These are phyloP conservation scores for Oreochromis aureus DNA, from an alignment of 2,113 vertebrate genomes.

Conservation along the genomic window DNA sequence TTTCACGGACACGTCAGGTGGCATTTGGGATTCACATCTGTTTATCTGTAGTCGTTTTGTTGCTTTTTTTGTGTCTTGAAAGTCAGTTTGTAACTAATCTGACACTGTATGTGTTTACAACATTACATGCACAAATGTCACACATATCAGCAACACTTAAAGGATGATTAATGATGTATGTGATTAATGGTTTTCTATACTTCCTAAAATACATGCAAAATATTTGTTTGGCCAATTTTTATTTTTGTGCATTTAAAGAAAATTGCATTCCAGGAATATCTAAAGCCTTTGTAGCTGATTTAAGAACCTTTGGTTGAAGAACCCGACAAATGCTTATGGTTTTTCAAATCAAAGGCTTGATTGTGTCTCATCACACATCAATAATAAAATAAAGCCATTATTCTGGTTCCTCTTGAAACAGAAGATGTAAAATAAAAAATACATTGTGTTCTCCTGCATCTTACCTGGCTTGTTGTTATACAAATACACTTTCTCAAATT, in stretches of 20 bases:
- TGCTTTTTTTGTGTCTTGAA: not conserved
- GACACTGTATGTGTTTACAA: not conserved
- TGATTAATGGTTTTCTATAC: not conserved
- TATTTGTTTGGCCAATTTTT: not conserved
- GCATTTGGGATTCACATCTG: not conserved
- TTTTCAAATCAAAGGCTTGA: not conserved
- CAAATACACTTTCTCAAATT: not conserved
- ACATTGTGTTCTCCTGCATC: not conserved
- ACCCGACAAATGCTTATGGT: accelerated
- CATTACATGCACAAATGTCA: not conserved
- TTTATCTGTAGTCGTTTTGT: not conserved
- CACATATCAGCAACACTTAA: not conserved
- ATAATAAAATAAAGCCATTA: not conserved
- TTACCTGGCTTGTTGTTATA: not conserved
- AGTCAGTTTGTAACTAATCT: not conserved
- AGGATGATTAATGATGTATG: not conserved
- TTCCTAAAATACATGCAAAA: not conserved
- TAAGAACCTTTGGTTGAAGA: not conserved
- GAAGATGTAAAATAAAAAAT: not conserved
- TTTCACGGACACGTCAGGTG: accelerated
- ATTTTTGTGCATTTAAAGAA: not conserved
- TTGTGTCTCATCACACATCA: not conserved
- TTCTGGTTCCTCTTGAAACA: not conserved
- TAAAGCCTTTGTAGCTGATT: not conserved
- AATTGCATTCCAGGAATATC: not conserved